Evolutionary conservation across 2,888 invertebrate species (phyloP), one percentile per base, ranked within the genome.

Genomic region (Euplexia lucipara): DNA sequence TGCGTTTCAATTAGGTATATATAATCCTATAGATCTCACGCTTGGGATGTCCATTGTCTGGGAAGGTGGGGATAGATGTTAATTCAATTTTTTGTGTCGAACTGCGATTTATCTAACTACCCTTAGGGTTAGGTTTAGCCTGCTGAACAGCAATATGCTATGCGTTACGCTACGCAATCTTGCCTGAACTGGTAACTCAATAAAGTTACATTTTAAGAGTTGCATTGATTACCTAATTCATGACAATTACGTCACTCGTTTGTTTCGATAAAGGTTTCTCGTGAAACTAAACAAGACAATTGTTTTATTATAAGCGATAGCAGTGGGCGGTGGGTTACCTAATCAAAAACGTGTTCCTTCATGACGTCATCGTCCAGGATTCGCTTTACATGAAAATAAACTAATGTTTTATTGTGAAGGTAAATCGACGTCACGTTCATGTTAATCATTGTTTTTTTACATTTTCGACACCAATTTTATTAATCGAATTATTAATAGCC

Each of bases 191-290:
- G n/a, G n/a, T n/a, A 26, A 26, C 26, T 49, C 16, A 42, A 5
- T 34, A 10, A 32, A 26, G 3, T 48, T 10, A 10, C 18, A n/a
- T 9, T 10, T 42, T 18, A 2, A 0, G 16, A 1, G 1, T 34
- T 26, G n/a, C 3, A 14, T n/a, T 39, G 16, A 12, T 6, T 32
- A 20, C 12, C 18, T 42, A 37, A 52, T 47, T 16, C 26, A 30
- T 44, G 12, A 32, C 18, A 18, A 10, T 49, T 44, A 37, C 35
- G 20, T 54, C 20, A 49, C 14, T n/a, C 53, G 53, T 39, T 58
- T 52, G 37, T 68, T 70, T 30, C 18, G 12, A 39, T 77, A 47
- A 41, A 54, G 18, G 9, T 34, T 45, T 70, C 22, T 54, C 49
- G 18, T 70, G 56, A 56, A 61, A 56, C 26, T 18, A 32, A 6